phyloP scores from a whole-genome alignment of 2,113 vertebrate genomes.

The Dendropsophus ebraccatus region DNA sequence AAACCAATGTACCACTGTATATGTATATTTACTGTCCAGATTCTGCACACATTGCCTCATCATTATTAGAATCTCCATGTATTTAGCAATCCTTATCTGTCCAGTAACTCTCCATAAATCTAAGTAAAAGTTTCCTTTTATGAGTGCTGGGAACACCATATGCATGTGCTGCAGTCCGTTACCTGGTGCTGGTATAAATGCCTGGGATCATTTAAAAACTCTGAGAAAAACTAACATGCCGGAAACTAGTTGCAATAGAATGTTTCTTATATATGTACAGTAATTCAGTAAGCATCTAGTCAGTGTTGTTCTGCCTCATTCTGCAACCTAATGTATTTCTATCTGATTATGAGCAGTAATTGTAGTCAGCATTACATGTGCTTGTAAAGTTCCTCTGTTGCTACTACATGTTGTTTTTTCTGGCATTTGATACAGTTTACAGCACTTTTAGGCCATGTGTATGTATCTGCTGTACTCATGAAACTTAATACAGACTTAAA shows the following conservation, averaged over 20 bases:
- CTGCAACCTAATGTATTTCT: not conserved
- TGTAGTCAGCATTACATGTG: not conserved
- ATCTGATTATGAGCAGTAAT: not conserved
- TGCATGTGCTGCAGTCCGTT: not conserved
- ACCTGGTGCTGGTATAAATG: not conserved
- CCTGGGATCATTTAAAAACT: not conserved
- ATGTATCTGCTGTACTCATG: not conserved
- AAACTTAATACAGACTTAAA: not conserved
- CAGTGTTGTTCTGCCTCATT: not conserved
- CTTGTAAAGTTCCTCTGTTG: slow-evolving; percentile 18
- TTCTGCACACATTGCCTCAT: not conserved
- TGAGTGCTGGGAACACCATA: not conserved
- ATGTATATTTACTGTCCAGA: not conserved
- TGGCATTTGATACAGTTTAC: slow-evolving; percentile 9
- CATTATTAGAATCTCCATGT: not conserved
- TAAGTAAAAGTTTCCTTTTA: not conserved
- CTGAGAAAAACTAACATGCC: no score
- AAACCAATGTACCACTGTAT: no score
- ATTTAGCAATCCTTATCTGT: not conserved
- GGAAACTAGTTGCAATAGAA: no score
- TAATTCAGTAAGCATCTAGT: no score
- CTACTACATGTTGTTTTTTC: slow-evolving; percentile 9
- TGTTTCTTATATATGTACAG: no score
- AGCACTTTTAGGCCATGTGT: not conserved
- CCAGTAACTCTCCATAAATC: no score